Percentiles rank a stretch among this genome's conserved stretches.
These are phyloP conservation scores for Scelioninae gen. 2 DNA, from an alignment of 2,888 invertebrate species.

Conservation along the genomic window DNA sequence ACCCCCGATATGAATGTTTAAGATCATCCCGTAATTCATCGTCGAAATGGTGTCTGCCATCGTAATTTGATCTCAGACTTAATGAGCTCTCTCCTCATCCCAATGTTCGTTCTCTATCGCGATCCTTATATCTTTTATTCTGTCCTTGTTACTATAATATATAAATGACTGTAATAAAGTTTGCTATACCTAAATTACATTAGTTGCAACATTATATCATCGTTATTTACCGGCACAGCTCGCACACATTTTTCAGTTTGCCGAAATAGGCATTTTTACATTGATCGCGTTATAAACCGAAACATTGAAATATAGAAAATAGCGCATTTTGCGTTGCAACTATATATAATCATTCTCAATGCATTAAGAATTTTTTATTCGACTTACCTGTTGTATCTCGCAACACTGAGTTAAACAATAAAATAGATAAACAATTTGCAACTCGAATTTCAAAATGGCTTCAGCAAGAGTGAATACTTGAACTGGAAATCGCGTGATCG, in stretches of 20 bases:
- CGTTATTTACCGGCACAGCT: conserved; percentile 14
- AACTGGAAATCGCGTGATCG: conserved; percentile 49
- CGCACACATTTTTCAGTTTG: conserved; percentile 43
- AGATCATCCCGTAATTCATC: conserved; percentile 55
- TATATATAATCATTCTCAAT: too few species aligned
- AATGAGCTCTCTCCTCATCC: conserved; percentile 58
- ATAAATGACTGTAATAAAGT: conserved; percentile 53
- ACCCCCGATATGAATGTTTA: conserved; percentile 50
- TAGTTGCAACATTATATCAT: conserved; percentile 39
- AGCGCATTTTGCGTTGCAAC: too few species aligned
- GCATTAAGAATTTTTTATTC: too few species aligned
- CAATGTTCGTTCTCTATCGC: conserved; percentile 35
- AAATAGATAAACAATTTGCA: neutral
- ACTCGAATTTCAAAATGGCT: conserved; percentile 21
- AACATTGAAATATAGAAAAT: conserved; percentile 17
- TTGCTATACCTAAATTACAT: conserved; percentile 42
- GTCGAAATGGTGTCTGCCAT: conserved; percentile 49
- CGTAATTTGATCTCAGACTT: conserved; percentile 57
- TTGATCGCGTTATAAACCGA: conserved; percentile 22
- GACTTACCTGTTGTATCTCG: too few species aligned
- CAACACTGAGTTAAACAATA: too few species aligned
- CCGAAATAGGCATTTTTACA: conserved; percentile 3
- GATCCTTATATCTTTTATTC: conserved; percentile 33
- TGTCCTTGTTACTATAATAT: conserved; percentile 53
- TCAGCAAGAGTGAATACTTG: neutral